phyloP scores from a whole-genome alignment of 2,888 invertebrate species.

The Drosophila hamatofila region DNA sequence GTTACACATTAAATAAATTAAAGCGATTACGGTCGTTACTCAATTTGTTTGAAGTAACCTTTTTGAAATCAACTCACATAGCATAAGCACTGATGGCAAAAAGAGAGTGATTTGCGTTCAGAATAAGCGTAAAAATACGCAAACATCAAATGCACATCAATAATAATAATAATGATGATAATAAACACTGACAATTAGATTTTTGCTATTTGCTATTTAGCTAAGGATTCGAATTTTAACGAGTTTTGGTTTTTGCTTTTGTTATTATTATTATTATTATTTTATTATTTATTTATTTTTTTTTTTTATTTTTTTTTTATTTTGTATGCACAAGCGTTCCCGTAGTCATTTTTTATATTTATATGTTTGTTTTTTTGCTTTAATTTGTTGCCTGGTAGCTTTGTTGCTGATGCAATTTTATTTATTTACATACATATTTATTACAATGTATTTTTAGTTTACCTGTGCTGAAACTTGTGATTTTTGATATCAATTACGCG shows the following conservation, averaged over 20 bases:
- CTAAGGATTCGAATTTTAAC: conserved; percentile 53
- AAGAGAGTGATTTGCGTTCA: conserved; percentile 45
- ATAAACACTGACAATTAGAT: conserved; percentile 76
- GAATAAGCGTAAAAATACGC: conserved; percentile 56
- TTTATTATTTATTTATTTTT: conserved; percentile 24
- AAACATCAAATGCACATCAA: conserved; percentile 70
- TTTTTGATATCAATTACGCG: conserved; percentile 76
- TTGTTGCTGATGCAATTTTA: conserved; percentile 25
- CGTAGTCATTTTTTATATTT: conserved; percentile 39
- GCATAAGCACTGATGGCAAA: conserved; percentile 32
- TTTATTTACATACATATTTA: conserved; percentile 55
- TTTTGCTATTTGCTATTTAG: conserved; percentile 71
- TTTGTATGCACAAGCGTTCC: conserved; percentile 65
- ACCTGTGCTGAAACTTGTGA: conserved; percentile 74
- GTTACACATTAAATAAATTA: conserved; percentile 34
- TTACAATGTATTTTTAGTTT: conserved; percentile 66
- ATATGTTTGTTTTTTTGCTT: conserved; percentile 17
- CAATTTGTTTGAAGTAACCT: conserved; percentile 10
- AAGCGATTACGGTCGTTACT: conserved; percentile 35
- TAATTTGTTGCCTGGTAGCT: conserved; percentile 12
- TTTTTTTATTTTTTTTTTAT: conserved; percentile 29
- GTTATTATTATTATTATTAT: conserved; percentile 13
- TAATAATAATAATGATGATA: conserved; percentile 69
- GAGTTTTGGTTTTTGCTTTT: too few relatives aligned
- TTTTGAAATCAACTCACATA: conserved; percentile 30